Conservation (phyloP, 2,113 vertebrate genomes). For the Nibea albiflora region DNA sequence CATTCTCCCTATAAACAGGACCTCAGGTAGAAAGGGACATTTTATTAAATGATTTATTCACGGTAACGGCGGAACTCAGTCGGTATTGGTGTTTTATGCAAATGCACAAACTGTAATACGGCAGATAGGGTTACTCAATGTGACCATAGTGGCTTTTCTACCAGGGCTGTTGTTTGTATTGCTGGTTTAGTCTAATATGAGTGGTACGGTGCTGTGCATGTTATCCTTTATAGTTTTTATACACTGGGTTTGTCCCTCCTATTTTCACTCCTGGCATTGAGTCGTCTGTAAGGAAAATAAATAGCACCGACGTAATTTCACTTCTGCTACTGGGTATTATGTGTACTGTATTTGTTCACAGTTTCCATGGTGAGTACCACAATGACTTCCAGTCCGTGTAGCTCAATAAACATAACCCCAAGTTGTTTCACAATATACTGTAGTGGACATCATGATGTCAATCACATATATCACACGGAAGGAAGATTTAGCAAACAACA, state of each 20-base stretch:
- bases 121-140: background rate
- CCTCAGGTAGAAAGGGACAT: conserved; percentile 11
- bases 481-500: background rate
- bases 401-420: conserved; percentile 10
- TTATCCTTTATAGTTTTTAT: conserved; percentile 5
- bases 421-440: background rate
- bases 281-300: conserved; percentile 2
- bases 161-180: background rate
- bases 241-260: background rate
- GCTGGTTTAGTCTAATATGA: background rate
- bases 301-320: conserved; percentile 7
- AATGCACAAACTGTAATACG: conserved; percentile 8
- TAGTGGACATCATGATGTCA: background rate
- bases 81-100: conserved; percentile 25
- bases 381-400: conserved; percentile 14
- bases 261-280: conserved; percentile 18
- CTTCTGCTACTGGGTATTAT: background rate
- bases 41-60: conserved; percentile 22
- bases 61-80: background rate
- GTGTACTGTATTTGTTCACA: background rate
- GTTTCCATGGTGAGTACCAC: conserved; percentile 48
- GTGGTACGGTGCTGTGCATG: background rate
- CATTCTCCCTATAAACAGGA: background rate
- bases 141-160: conserved; percentile 2
- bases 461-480: background rate